Base-by-base conservation (phyloP, 2,797 vertebrate genomes). In the Hozukius guyotensis region DNA sequence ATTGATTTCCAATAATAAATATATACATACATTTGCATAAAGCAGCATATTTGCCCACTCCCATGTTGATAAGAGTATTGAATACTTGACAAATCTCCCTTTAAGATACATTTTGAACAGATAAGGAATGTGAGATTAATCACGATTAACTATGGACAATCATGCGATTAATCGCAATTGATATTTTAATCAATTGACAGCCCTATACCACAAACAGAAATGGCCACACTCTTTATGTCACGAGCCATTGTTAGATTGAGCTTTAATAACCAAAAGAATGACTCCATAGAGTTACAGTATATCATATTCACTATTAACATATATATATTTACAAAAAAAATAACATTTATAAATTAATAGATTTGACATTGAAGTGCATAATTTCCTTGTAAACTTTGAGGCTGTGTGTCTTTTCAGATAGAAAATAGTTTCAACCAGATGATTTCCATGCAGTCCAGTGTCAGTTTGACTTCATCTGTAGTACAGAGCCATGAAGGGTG, bases 401-500 rank as follows among this genome's bases (percentile, higher is more conserved):
- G 64, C 69, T 66, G 75, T 65, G 32, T 34, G 38, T 63, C 52
- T 49, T 56, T 57, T 56, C 10, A 25, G 32, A 71, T 70, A 67
- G 80, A 77, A 78, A 49, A 75, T 14, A 24, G 52, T 61, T 27
- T 65, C 0, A 6, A 6, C 16, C 66, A 9, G 25, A 72, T 64
- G 38, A 75, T 62, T 61, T 27, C 56, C 65, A n/a, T 8, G 36
- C 49, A 24, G 79, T 66, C 78, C 57, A 6, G 27, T 72, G 25
- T 74, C 65, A 5, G 59, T 31, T 11, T 66, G 67, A 31, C 31
- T 55, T 92, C 88, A 95, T 89, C 87, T 89, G 85, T 96, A 95
- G 36, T 94, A 94, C 53, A 97, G 74, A 52, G 94, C 90, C 27
- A 97, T 90, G 86, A 97, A 97, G 6, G 96, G 96, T 8, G 93